Conservation (phyloP, 2,797 vertebrate species). For the Amblyraja radiata region DNA sequence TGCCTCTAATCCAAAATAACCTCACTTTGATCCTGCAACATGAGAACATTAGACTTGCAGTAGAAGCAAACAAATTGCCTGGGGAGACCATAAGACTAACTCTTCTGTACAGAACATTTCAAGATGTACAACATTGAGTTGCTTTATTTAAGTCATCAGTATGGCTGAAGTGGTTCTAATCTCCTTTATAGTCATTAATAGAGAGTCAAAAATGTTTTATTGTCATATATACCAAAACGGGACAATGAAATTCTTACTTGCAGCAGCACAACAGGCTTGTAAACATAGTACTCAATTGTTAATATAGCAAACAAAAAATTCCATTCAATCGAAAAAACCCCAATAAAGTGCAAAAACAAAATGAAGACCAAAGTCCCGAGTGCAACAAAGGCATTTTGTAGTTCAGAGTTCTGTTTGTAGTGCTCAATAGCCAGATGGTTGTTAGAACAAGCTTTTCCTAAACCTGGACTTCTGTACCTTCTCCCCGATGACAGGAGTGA, state of each 20-base stretch:
- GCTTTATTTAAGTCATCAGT: neutral
- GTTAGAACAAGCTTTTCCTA: no score
- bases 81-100: neutral
- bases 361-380: no score
- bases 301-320: neutral
- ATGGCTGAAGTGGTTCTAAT: neutral
- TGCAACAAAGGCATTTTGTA: no score
- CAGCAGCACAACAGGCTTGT: no score
- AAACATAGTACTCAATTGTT: no score
- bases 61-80: neutral
- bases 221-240: no score
- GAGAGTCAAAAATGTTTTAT: neutral
- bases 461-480: no score
- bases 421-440: no score
- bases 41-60: neutral
- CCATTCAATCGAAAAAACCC: neutral
- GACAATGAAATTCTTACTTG: no score
- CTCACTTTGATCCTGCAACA: conserved; percentile 29
- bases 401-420: no score
- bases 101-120: neutral
- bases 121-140: neutral
- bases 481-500: no score
- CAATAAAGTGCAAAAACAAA: no score
- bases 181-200: neutral
- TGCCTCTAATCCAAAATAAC: conserved; percentile 20